Conservation (phyloP, 2,888 invertebrate genomes). For the Ditylenchus weischeri region DNA sequence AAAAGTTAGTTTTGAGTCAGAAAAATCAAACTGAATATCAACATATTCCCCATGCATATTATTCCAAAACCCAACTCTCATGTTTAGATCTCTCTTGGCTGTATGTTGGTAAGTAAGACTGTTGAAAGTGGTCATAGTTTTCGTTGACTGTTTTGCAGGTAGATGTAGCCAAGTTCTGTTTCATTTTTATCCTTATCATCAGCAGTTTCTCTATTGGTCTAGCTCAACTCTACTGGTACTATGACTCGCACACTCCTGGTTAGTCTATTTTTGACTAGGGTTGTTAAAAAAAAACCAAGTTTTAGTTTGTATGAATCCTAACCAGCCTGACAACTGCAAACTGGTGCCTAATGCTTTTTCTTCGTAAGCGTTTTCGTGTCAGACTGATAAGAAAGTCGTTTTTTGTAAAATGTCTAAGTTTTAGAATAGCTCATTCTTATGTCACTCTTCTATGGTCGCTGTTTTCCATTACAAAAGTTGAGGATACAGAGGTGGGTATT, state of each 20-base stretch:
- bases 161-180: conserved; percentile 65
- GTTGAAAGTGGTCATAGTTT: no score
- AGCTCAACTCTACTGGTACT: conserved; percentile 64
- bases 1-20: no score
- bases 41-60: no score
- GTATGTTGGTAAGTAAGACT: no score
- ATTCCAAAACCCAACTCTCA: background rate
- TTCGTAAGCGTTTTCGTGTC: conserved; percentile 51
- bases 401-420: background rate
- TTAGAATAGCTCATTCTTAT: conserved; percentile 61
- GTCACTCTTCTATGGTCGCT: conserved; percentile 62
- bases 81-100: conserved; percentile 60
- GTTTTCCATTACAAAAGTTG: conserved; percentile 60
- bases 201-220: conserved; percentile 64
- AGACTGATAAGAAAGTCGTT: no score
- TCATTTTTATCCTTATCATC: conserved; percentile 63
- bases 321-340: conserved; percentile 43
- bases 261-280: background rate
- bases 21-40: no score
- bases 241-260: conserved; percentile 71
- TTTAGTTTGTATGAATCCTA: conserved; percentile 3
- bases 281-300: conserved; percentile 35
- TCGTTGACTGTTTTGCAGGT: no score
- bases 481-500: conserved; percentile 19
- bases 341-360: conserved; percentile 59